Conservation (phyloP, 1,140 invertebrate species). For the Mercenaria mercenaria region DNA sequence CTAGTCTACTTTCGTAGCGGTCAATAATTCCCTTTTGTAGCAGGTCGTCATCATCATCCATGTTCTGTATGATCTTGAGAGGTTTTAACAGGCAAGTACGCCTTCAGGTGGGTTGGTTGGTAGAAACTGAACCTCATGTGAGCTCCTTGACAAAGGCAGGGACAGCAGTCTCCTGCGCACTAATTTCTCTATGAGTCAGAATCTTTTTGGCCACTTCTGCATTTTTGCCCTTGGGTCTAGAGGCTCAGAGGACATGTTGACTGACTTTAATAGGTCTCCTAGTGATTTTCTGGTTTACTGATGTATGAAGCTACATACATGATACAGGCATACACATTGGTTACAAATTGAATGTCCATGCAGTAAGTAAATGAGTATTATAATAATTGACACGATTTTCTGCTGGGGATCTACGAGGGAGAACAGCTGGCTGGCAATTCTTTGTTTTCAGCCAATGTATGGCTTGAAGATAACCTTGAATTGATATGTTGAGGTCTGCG, state of each 20-base stretch:
- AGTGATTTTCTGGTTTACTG: conserved; percentile 29
- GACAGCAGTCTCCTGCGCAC: conserved; percentile 17
- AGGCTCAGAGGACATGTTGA: conserved; percentile 19
- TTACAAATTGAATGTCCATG: conserved; percentile 58
- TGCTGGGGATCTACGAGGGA: neutral
- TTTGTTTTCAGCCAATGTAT: neutral
- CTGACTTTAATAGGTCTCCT: conserved; percentile 58
- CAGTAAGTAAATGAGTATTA: conserved; percentile 45
- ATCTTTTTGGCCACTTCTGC: conserved; percentile 58
- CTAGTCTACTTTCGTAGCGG: neutral
- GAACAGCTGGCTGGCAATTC: neutral
- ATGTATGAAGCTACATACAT: conserved; percentile 42
- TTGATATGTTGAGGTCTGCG: neutral
- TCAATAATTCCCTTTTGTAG: neutral
- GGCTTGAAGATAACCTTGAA: neutral
- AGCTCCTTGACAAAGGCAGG: neutral
- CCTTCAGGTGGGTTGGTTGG: neutral
- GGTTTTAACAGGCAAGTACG: neutral
- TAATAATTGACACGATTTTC: conserved; percentile 1
- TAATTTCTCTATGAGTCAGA: conserved; percentile 59
- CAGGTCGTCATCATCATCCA: neutral
- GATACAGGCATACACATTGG: conserved; percentile 36
- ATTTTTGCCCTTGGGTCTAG: conserved; percentile 23
- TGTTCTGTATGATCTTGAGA: neutral
- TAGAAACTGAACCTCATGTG: neutral